Base-by-base conservation (phyloP, 1,140 invertebrate genomes). In the Maniola jurtina region DNA sequence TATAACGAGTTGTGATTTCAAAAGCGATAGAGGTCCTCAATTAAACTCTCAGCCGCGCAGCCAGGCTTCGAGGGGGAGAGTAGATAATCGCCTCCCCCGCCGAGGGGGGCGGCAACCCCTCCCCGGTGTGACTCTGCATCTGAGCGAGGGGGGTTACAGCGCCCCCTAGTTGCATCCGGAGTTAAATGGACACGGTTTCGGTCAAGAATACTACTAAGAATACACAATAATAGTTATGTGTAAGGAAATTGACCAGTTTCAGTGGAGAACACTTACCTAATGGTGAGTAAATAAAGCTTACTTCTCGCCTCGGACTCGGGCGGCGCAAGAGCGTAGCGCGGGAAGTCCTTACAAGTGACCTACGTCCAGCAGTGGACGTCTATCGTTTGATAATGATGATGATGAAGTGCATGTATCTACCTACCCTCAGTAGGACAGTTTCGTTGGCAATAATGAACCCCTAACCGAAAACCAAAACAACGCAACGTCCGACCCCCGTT, bases 31-130 rank as follows among this genome's bases (percentile, higher is more conserved):
- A 58, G 50, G 57, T 36, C 64, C 67, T 68, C 67, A 68, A 68
- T 68, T 68, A 68, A 68, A 64, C 67, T 63, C 67, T 68, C 67
- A 50, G 50, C 42, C 42, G 42, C 11, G 66, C 60, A 50, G 56
- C 56, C 56, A 42, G 45, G 11, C 45, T 54, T 33, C 48, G 60
- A 52, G 62, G 52, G 65, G 25, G 55, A 42, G 56, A 45, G 42
- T n/a, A 45, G 61, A 68, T 63, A 63, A 68, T 60, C 34, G 48
- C 67, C 48, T 35, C 67, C 57, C 38, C 56, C 33, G 50, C 33
- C 36, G 15, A 10, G 52, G 42, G 59, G 6, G 34, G 33, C 10
- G 34, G 34, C 52, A 0, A 9, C 10, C 42, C 42, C 42, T 11
- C 42, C 10, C 7, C 38, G 13, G 42, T 5, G 13, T 1, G 42